Evolutionary conservation across 1,140 invertebrate species (phyloP).

Genomic region (Macrotrachela quadricornifera): DNA sequence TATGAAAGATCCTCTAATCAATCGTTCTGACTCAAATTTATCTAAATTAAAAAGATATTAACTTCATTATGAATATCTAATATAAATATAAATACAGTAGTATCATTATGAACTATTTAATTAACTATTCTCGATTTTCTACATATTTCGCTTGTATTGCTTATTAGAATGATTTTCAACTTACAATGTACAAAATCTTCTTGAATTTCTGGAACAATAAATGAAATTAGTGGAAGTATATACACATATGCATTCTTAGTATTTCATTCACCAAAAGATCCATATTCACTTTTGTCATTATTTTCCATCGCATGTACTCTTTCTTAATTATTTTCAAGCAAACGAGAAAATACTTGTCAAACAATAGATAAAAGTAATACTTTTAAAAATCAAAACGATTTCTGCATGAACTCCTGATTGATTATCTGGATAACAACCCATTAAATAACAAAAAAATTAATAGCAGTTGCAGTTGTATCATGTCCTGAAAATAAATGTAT

Average conservation of each 20-base stretch:
- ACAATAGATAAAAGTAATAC: not conserved
- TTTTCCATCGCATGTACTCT: slow-evolving; percentile 49
- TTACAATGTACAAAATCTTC: slow-evolving; percentile 40
- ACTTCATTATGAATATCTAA: slow-evolving; percentile 50
- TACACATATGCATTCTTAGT: slow-evolving; percentile 44
- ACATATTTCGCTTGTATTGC: too few species aligned
- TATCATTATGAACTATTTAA: slow-evolving; percentile 41
- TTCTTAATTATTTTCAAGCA: not conserved
- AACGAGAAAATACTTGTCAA: not conserved
- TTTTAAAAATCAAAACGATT: slow-evolving; percentile 50
- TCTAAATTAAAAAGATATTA: slow-evolving; percentile 53
- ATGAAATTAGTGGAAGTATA: slow-evolving; percentile 57
- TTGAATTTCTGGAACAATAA: slow-evolving; percentile 47
- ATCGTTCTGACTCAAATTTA: slow-evolving; percentile 69
- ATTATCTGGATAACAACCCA: slow-evolving; percentile 28
- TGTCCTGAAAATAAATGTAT: slow-evolving; percentile 52
- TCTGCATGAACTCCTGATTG: slow-evolving; percentile 56
- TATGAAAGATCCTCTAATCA: slow-evolving; percentile 59
- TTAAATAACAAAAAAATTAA: slow-evolving; percentile 31
- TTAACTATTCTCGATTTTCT: too few species aligned
- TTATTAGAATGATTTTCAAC: slow-evolving; percentile 23
- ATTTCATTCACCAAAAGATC: too few species aligned
- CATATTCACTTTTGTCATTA: slow-evolving; percentile 33
- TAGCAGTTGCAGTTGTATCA: slow-evolving; percentile 51
- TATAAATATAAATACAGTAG: slow-evolving; percentile 41